phyloP scores from a whole-genome alignment of 1,140 invertebrate species.

The Pseudoatta argentina region DNA sequence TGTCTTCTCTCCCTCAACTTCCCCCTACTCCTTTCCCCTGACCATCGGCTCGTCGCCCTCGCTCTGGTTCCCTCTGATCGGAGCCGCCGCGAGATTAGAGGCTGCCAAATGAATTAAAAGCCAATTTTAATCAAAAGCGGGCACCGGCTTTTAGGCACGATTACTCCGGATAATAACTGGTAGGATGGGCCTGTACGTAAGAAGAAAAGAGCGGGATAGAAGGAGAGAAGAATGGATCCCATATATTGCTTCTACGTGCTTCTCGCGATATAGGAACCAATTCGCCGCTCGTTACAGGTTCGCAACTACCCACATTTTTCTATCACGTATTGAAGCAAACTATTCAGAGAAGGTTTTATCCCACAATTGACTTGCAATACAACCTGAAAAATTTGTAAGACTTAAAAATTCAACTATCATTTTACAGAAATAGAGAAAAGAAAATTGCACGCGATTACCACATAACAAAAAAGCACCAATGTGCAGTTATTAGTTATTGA shows the following conservation, averaged over 20 bases:
- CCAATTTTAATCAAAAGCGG: slow-evolving; percentile 86
- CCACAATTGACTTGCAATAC: too few species aligned
- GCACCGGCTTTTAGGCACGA: slow-evolving; percentile 85
- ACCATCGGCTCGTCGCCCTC: slow-evolving; percentile 39
- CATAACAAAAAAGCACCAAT: background rate
- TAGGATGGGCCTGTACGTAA: slow-evolving; percentile 74
- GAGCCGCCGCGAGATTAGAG: slow-evolving; percentile 83
- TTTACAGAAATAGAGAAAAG: background rate
- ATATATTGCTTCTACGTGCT: slow-evolving; percentile 82
- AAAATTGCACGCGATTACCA: background rate
- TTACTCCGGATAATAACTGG: slow-evolving; percentile 85
- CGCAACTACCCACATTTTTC: slow-evolving; percentile 72
- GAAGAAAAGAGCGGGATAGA: slow-evolving; percentile 73
- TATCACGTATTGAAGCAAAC: background rate
- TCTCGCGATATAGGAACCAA: slow-evolving; percentile 76
- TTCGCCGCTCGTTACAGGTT: slow-evolving; percentile 73
- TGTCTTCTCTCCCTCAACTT: slow-evolving; percentile 66
- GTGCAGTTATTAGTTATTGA: background rate
- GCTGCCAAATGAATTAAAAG: slow-evolving; percentile 86
- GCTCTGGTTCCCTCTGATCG: slow-evolving; percentile 72
- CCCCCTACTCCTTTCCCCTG: slow-evolving; percentile 12
- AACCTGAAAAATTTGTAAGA: background rate
- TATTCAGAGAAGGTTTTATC: background rate
- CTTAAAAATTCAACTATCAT: background rate
- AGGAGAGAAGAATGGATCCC: slow-evolving; percentile 78